Evolutionary conservation across 2,113 vertebrate species (phyloP).

Genomic region (Phalacrocorax pelagicus): DNA sequence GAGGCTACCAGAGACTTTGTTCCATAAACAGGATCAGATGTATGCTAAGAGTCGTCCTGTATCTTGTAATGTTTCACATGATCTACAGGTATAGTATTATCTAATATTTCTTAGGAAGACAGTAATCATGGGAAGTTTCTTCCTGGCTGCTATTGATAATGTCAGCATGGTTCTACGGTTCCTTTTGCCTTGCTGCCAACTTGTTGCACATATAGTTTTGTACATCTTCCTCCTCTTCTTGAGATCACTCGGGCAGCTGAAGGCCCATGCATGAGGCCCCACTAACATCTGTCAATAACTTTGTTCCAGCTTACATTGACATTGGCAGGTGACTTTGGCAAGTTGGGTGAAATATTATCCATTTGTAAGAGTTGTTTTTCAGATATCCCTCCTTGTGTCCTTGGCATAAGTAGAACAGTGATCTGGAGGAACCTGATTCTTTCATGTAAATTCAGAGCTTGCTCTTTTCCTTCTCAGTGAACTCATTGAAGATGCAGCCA

Average conservation of each 20-base stretch:
- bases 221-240: background rate
- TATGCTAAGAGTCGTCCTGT: background rate
- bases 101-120: background rate
- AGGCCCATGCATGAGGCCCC: background rate
- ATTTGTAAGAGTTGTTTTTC: background rate
- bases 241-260: background rate
- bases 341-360: background rate
- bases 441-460: background rate
- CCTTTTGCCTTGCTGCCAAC: background rate
- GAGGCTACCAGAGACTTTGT: background rate
- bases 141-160: background rate
- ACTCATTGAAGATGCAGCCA: background rate
- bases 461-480: background rate
- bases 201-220: background rate
- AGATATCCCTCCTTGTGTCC: background rate
- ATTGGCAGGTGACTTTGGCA: background rate
- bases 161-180: background rate
- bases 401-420: background rate
- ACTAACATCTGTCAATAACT: background rate
- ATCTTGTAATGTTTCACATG: background rate
- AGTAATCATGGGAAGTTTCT: background rate
- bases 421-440: background rate
- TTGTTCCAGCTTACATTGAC: background rate
- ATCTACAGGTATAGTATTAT: background rate
- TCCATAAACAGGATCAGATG: background rate